Conservation (phyloP, 2,888 invertebrate species). For the Caenorhabditis sp. region DNA sequence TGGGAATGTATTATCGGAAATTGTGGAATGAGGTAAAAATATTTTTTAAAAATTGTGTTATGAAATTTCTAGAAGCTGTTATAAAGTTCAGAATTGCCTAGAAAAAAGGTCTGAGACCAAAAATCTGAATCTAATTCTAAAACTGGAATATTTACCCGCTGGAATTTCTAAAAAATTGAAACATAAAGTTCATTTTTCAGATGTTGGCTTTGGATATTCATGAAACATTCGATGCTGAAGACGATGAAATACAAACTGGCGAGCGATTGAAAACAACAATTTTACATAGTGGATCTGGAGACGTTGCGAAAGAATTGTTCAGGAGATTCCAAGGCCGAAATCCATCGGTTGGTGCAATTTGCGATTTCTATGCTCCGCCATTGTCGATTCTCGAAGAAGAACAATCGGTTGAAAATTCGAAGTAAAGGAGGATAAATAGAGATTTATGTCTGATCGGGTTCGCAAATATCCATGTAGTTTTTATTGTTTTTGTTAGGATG, state of each 20-base stretch:
- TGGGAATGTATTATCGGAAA: conserved; percentile 69
- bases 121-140: too few species aligned
- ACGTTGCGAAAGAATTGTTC: conserved; percentile 67
- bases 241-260: conserved; percentile 62
- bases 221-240: conserved; percentile 67
- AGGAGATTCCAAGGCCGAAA: conserved; percentile 68
- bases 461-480: not conserved
- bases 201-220: conserved; percentile 70
- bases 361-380: conserved; percentile 69
- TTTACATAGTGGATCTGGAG: conserved; percentile 62
- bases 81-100: too few species aligned
- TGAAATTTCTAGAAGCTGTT: too few species aligned
- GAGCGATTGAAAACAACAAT: conserved; percentile 65
- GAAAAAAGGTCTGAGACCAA: too few species aligned
- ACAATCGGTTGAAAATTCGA: conserved; percentile 3
- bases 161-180: too few species aligned
- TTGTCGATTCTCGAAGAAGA: conserved; percentile 45
- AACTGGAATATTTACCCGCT: too few species aligned
- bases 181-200: conserved; percentile 49
- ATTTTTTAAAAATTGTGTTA: not conserved
- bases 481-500: not conserved
- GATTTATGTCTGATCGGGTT: not conserved
- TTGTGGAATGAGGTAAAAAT: conserved; percentile 56
- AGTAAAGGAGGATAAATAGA: too few species aligned
- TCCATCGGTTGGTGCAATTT: conserved; percentile 69